A percentile compares a stretch with the other conserved stretches of the same genome.
phyloP scores from a whole-genome alignment of 2,888 invertebrate genomes.

The Hirtodrosophila confusa region DNA sequence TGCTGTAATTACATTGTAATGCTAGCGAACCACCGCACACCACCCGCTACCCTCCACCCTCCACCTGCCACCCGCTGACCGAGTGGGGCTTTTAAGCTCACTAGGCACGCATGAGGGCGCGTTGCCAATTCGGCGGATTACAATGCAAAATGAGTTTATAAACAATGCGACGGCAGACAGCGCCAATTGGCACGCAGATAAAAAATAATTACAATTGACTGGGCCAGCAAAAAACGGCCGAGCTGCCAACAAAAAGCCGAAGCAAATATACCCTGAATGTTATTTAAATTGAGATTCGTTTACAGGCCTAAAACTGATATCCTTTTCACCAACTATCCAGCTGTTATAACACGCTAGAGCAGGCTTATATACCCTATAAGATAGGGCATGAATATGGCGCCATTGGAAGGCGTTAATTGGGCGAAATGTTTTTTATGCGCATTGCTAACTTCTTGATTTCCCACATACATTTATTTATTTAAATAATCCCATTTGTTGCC shows the following conservation, averaged over 20 bases:
- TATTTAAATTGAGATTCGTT: too few relatives aligned
- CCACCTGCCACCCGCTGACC: background rate
- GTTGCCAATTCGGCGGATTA: conserved; percentile 76
- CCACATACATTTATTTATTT: conserved; percentile 66
- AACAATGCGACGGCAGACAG: conserved; percentile 64
- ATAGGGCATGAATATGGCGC: background rate
- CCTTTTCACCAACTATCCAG: too few relatives aligned
- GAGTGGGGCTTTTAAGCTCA: conserved; percentile 39
- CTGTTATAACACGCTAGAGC: too few relatives aligned
- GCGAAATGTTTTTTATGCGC: conserved; percentile 38
- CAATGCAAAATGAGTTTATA: conserved; percentile 77
- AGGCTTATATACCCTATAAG: too few relatives aligned
- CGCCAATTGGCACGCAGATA: conserved; percentile 64
- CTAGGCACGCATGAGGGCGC: conserved; percentile 63
- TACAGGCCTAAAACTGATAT: too few relatives aligned
- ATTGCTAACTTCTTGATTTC: conserved; percentile 61
- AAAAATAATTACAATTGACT: conserved; percentile 76
- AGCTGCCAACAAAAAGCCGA: conserved; percentile 15
- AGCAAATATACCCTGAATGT: conserved; percentile 17
- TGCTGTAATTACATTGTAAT: conserved; percentile 76
- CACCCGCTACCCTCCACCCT: conserved; percentile 1
- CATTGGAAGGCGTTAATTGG: conserved; percentile 51
- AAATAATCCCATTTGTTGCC: conserved; percentile 73
- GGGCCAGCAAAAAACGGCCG: conserved; percentile 21
- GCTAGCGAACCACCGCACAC: conserved; percentile 35